Conservation (phyloP, 2,888 invertebrate genomes). For the Miltochrista miniata region DNA sequence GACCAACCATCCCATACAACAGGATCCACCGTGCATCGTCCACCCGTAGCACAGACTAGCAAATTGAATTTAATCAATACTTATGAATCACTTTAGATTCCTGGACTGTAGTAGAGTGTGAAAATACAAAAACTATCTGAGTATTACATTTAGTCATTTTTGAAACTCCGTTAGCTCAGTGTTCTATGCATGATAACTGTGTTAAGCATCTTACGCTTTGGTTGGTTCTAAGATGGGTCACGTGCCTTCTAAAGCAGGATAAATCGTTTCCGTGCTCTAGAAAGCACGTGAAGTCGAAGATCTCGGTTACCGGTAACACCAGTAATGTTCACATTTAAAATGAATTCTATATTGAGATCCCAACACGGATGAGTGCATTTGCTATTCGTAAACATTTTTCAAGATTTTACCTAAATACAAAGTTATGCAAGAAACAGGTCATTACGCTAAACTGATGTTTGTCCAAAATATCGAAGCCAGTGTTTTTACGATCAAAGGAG, state of each 20-base stretch:
- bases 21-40: too few relatives aligned
- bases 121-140: background rate
- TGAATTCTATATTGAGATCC: slow-evolving; percentile 38
- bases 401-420: slow-evolving; percentile 42
- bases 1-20: too few relatives aligned
- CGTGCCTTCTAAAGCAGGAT: too few relatives aligned
- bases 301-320: too few relatives aligned
- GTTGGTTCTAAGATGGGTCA: too few relatives aligned
- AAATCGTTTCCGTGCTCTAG: too few relatives aligned
- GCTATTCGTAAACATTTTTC: slow-evolving; percentile 31
- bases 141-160: background rate
- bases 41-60: slow-evolving; percentile 20
- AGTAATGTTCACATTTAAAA: background rate
- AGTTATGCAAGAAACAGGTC: slow-evolving; percentile 51
- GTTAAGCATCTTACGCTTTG: too few relatives aligned
- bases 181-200: too few relatives aligned
- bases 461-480: slow-evolving; percentile 60
- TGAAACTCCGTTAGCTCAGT: too few relatives aligned
- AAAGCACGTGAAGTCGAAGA: too few relatives aligned
- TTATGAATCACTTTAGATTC: slow-evolving; percentile 16
- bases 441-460: slow-evolving; percentile 65
- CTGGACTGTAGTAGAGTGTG: background rate
- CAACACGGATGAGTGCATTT: slow-evolving; percentile 41
- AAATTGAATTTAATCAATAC: slow-evolving; percentile 34
- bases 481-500: slow-evolving; percentile 68